Evolutionary conservation across 1,140 invertebrate species (phyloP).

Genomic region (Drosophila watanabei): DNA sequence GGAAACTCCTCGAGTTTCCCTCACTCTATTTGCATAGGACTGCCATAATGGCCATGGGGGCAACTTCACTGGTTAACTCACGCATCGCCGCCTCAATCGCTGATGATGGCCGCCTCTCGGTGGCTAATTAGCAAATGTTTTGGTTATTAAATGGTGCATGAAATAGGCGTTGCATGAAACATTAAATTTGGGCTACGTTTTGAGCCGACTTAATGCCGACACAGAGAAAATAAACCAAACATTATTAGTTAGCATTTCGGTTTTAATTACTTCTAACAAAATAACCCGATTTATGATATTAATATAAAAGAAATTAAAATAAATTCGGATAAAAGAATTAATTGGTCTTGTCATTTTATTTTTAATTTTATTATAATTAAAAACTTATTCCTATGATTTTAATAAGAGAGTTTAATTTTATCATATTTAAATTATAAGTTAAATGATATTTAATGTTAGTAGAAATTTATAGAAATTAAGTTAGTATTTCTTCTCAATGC

Average conservation of each 20-base stretch:
- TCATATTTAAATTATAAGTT: neutral
- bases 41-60: slow-evolving; percentile 53
- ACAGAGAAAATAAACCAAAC: neutral
- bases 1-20: slow-evolving; percentile 18
- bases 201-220: neutral
- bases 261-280: too few species aligned
- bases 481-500: neutral
- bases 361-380: too few species aligned
- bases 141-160: slow-evolving; percentile 60
- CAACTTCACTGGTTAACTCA: slow-evolving; percentile 44
- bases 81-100: slow-evolving; percentile 43
- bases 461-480: neutral
- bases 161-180: slow-evolving; percentile 26
- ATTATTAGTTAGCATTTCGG: too few species aligned
- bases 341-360: too few species aligned
- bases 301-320: too few species aligned
- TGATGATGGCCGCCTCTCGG: slow-evolving; percentile 23
- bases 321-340: too few species aligned
- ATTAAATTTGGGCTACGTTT: slow-evolving; percentile 12
- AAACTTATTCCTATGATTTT: too few species aligned
- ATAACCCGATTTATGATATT: too few species aligned
- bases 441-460: neutral
- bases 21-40: slow-evolving; percentile 70
- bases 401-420: neutral
- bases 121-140: slow-evolving; percentile 56